phyloP scores from a whole-genome alignment of 2,797 vertebrate species.

The Lepilemur septentrionalis region DNA sequence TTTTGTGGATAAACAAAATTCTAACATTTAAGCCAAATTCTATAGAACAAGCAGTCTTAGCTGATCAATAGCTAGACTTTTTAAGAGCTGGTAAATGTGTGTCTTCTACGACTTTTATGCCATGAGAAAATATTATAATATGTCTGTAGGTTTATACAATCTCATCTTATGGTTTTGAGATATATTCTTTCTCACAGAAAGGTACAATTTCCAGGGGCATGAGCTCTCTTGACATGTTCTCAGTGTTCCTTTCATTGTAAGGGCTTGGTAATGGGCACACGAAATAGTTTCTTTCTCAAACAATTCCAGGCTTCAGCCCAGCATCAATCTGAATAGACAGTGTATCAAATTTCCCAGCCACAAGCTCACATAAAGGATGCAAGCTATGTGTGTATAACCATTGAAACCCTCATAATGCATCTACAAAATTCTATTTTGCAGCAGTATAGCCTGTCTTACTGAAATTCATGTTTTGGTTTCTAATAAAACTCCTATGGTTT shows the following conservation, averaged over 20 bases:
- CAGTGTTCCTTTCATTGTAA: background rate
- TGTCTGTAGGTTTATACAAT: background rate
- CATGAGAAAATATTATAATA: background rate
- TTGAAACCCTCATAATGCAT: background rate
- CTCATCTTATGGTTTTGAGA: background rate
- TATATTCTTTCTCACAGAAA: background rate
- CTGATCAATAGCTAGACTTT: background rate
- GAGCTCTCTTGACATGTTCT: background rate
- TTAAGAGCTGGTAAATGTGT: background rate
- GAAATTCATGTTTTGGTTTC: slow-evolving; percentile 12
- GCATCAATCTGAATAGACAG: background rate
- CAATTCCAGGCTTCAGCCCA: background rate
- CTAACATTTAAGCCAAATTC: background rate
- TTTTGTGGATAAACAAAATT: background rate
- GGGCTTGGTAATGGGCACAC: background rate
- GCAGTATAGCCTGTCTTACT: background rate
- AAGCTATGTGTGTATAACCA: background rate
- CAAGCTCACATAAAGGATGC: background rate
- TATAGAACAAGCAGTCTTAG: background rate
- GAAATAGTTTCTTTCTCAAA: background rate
- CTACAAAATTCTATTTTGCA: background rate
- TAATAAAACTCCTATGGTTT: background rate
- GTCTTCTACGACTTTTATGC: background rate
- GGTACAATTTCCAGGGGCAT: background rate
- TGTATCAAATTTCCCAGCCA: background rate